phyloP scores from a whole-genome alignment of 2,797 vertebrate genomes.

The Eulemur mongoz region DNA sequence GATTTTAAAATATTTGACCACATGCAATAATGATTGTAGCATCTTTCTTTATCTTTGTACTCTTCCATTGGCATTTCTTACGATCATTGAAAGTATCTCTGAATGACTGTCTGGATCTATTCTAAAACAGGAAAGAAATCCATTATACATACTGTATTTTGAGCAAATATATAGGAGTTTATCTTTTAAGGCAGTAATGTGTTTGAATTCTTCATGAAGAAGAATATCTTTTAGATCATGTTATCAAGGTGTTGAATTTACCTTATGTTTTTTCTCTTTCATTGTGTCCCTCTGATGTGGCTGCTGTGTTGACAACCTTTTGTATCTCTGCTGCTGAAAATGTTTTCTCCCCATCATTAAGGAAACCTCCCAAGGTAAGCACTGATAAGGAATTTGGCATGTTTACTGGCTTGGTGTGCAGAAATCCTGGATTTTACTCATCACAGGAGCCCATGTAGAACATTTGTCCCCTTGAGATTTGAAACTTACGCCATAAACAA shows the following conservation, averaged over 20 bases:
- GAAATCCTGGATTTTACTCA: not conserved
- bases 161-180: not conserved
- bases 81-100: not conserved
- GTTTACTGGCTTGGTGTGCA: not conserved
- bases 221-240: not conserved
- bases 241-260: slow-evolving; percentile 65
- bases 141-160: not conserved
- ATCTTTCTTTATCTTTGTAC: not conserved
- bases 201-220: slow-evolving; percentile 36
- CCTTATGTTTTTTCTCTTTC: slow-evolving; percentile 78
- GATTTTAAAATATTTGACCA: not conserved
- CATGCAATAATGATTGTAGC: not conserved
- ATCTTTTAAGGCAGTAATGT: not conserved
- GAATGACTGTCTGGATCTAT: not conserved
- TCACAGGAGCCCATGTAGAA: not conserved
- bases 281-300: slow-evolving; percentile 60
- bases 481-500: not conserved
- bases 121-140: not conserved
- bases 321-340: slow-evolving; percentile 56
- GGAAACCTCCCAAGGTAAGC: slow-evolving; percentile 88
- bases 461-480: not conserved
- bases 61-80: not conserved
- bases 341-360: slow-evolving; percentile 67
- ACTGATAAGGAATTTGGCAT: not conserved
- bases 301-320: slow-evolving; percentile 63